Base-by-base conservation (phyloP, 2,113 vertebrate genomes). In the Pimephales promelas region DNA sequence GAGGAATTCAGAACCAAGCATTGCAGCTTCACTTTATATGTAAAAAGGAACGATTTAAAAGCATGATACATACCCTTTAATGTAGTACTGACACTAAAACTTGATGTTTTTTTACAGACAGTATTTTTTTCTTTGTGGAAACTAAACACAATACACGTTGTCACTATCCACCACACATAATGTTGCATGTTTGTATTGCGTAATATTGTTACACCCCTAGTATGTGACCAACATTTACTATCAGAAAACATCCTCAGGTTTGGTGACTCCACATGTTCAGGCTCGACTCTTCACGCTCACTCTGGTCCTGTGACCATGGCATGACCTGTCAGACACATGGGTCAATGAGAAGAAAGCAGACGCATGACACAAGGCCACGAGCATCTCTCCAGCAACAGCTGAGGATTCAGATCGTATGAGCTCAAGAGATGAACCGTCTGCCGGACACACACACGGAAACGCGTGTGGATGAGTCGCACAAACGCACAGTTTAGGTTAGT, bases 331-430 rank as follows among this genome's bases (percentile, higher is more conserved):
- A 57, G 26, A 78, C 70, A 56, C 61, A 81, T 31, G 82, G 75
- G 61, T 73, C 52, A 49, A 86, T 76, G 85, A 86, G n/a, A 64
- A 84, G 75, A 81, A 81, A 77, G 78, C 54, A 83, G 75, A 49
- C 20, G 36, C 24, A 61, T 84, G 86, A 87, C 43, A 61, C 62
- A 81, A 62, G 56, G 31, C 31, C 77, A 36, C 31, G n/a, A 73
- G 45, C 71, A 73, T 49, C 26, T 75, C 20, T 83, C 77, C 2
- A 70, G 85, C 62, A 70, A 66, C 52, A 86, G 82, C 70, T 84
- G 86, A 82, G 85, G 82, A 82, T 84, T 61, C 28, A 68, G 40
- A 77, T 61, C 34, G 54, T 64, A 72, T 76, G 80, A 86, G 77
- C 49, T 40, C 16, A 31, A 31, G 22, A 3, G 64, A 40, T 49